Conservation (phyloP, 2,113 vertebrate species). For the Felis chaus region DNA sequence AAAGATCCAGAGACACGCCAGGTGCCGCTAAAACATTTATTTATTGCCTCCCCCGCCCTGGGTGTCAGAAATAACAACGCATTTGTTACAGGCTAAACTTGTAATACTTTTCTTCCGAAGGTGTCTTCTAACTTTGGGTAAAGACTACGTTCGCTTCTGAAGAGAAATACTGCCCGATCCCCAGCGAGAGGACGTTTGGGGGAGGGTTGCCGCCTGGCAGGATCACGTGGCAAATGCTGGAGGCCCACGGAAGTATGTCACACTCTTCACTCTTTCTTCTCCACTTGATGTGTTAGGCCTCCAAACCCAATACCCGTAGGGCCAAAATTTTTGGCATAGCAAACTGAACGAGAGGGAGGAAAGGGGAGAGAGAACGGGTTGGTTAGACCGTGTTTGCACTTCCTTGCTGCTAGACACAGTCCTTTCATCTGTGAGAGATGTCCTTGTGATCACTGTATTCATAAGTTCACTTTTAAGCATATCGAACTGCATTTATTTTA, state of each 20-base stretch:
- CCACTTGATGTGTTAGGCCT: conserved; percentile 92
- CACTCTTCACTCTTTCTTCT: conserved; percentile 85
- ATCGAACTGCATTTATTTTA: background rate
- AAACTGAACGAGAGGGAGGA: conserved; percentile 85
- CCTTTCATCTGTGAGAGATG: background rate
- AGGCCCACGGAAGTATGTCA: background rate
- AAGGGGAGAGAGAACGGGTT: background rate
- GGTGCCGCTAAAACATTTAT: conserved; percentile 39
- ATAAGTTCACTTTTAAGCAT: background rate
- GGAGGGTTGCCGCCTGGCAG: background rate
- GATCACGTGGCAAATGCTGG: background rate
- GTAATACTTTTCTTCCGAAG: conserved; percentile 46
- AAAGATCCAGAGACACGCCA: background rate
- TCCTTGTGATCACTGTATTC: background rate
- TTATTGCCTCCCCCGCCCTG: conserved; percentile 49
- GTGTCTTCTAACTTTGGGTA: conserved; percentile 43
- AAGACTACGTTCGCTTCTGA: background rate
- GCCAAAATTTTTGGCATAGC: conserved; percentile 97
- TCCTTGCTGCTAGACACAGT: background rate
- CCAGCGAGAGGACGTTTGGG: background rate
- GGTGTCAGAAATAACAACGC: conserved; percentile 24
- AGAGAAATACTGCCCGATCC: background rate
- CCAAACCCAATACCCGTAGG: conserved; percentile 96
- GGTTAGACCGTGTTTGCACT: background rate
- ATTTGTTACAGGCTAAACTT: conserved; percentile 21